Evolutionary conservation across 2,888 invertebrate species (phyloP).

Genomic region (Diarsia mendica): DNA sequence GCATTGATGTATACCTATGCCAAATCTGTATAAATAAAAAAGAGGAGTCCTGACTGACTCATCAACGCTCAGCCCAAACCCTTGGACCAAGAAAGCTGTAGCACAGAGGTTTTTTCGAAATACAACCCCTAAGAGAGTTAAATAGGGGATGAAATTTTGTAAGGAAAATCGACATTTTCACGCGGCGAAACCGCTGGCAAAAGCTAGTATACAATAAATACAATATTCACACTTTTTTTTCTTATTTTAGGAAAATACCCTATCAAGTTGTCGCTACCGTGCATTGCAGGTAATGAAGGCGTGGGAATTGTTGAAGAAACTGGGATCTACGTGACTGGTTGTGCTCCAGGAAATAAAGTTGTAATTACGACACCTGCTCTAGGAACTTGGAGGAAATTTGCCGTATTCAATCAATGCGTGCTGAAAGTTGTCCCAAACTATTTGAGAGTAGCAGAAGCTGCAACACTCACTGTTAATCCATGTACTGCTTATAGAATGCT

Average conservation of each 20-base stretch:
- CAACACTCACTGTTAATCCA: constrained; percentile 98
- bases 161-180: too few species aligned
- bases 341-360: constrained; percentile 94
- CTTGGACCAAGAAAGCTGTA: too few species aligned
- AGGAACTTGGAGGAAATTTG: constrained; percentile 97
- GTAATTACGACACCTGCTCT: constrained; percentile 93
- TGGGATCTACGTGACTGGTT: constrained; percentile 89
- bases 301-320: constrained; percentile 95
- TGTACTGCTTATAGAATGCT: constrained; percentile 99
- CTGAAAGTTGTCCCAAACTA: constrained; percentile 93
- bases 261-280: constrained; percentile 93
- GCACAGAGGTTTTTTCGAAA: too few species aligned
- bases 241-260: constrained; percentile 84
- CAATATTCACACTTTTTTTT: not conserved
- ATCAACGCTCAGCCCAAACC: too few species aligned
- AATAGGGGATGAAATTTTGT: too few species aligned
- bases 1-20: not conserved
- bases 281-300: constrained; percentile 98
- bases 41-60: too few species aligned
- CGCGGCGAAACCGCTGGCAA: too few species aligned
- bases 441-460: constrained; percentile 93
- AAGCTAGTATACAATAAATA: too few species aligned
- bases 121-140: too few species aligned
- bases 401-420: constrained; percentile 90
- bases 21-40: too few species aligned